Percentiles rank a stretch among this genome's conserved stretches.
Evolutionary conservation across 2,888 invertebrate species (phyloP).

Genomic region (Coremacera marginata): DNA sequence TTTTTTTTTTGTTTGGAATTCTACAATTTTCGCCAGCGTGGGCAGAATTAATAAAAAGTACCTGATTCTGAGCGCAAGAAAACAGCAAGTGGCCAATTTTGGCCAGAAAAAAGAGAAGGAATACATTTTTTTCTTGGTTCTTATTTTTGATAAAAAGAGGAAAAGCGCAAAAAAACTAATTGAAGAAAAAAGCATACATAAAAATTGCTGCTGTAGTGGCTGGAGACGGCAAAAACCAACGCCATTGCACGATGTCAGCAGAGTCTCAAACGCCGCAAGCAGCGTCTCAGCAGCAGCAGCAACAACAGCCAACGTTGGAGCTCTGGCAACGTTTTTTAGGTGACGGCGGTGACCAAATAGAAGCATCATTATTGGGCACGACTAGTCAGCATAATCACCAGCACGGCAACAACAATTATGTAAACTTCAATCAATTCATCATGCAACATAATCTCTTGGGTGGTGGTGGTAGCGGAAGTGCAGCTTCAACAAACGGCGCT

Average conservation of each 20-base stretch:
- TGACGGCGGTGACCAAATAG: neutral
- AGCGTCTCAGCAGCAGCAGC: constrained; percentile 31
- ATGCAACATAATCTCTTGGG: constrained; percentile 64
- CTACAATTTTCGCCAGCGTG: constrained; percentile 50
- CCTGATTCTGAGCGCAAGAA: constrained; percentile 53
- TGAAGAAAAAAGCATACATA: constrained; percentile 1
- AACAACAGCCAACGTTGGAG: constrained; percentile 41
- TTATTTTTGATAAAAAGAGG: constrained; percentile 4
- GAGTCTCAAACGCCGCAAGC: constrained; percentile 39
- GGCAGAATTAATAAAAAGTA: constrained; percentile 49
- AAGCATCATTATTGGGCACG: neutral
- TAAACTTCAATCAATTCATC: constrained; percentile 68
- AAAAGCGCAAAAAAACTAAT: constrained; percentile 35
- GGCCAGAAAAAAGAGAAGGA: constrained; percentile 42
- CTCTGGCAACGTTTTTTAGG: constrained; percentile 46
- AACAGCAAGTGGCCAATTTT: constrained; percentile 47
- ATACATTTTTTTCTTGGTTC: constrained; percentile 15
- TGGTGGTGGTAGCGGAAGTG: constrained; percentile 31
- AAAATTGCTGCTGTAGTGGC: constrained; percentile 48
- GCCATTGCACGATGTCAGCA: constrained; percentile 42
- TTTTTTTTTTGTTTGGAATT: constrained; percentile 27
- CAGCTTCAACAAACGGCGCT: constrained; percentile 28
- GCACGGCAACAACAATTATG: constrained; percentile 60
- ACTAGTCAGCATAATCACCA: constrained; percentile 26
- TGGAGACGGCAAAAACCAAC: constrained; percentile 29